These are phyloP conservation scores for Ennomos quercinarius DNA, from an alignment of 2,888 invertebrate species.

Conservation along the genomic window DNA sequence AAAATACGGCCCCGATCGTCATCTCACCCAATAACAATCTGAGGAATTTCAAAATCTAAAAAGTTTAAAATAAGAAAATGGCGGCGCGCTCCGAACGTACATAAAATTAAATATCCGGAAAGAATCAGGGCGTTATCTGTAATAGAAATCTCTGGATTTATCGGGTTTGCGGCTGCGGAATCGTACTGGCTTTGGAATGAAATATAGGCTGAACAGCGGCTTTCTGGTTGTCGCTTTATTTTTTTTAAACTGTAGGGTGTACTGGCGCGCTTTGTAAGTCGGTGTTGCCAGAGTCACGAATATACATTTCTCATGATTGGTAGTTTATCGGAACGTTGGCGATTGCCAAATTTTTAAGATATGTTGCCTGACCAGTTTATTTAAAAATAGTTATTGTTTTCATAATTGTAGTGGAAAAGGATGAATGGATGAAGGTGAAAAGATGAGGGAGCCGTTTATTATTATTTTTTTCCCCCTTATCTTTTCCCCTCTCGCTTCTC, in stretches of 20 bases:
- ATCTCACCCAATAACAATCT: conserved; percentile 31
- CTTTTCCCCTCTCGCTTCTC: no score
- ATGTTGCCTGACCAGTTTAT: no score
- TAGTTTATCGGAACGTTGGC: neutral
- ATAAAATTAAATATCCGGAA: conserved; percentile 82
- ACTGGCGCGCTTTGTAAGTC: conserved; percentile 55
- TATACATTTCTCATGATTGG: neutral
- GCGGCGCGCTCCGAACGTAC: conserved; percentile 55
- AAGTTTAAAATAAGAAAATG: conserved; percentile 62
- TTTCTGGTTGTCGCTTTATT: conserved; percentile 49
- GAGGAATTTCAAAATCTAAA: conserved; percentile 46
- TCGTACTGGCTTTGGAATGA: conserved; percentile 67
- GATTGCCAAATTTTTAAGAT: no score
- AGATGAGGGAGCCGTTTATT: no score
- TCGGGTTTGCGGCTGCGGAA: conserved; percentile 70
- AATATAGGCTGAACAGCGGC: conserved; percentile 70
- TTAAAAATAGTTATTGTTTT: no score
- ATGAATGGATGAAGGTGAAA: no score
- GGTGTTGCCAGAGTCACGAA: conserved; percentile 17
- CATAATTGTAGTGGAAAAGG: no score
- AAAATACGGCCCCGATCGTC: conserved; percentile 1
- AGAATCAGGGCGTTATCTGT: conserved; percentile 80
- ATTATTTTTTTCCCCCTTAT: no score
- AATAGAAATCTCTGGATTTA: conserved; percentile 82
- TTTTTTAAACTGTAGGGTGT: conserved; percentile 59